These are phyloP conservation scores for Heterodera carotae DNA, from an alignment of 1,140 invertebrate genomes.

Conservation along the genomic window DNA sequence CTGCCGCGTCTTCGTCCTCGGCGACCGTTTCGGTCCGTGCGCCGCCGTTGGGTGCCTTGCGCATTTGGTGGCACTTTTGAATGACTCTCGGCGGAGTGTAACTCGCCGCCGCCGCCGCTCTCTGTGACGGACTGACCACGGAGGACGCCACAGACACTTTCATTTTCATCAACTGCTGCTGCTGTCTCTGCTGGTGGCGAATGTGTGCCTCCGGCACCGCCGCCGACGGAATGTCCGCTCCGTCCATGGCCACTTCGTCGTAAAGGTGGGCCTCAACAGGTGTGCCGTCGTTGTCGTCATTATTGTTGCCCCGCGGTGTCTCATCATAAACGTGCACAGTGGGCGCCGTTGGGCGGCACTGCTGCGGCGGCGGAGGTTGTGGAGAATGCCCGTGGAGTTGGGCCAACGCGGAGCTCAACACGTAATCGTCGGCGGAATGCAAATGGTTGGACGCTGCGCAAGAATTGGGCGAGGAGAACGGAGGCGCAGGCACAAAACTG, in stretches of 20 bases:
- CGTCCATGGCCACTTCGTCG: slow-evolving; percentile 41
- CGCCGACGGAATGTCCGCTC: background rate
- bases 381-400: slow-evolving; percentile 3
- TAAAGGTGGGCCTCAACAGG: slow-evolving; percentile 24
- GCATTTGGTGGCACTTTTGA: slow-evolving; percentile 9
- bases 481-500: slow-evolving; percentile 2
- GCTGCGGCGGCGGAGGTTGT: too few relatives aligned
- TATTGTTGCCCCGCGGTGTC: slow-evolving; percentile 20
- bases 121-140: slow-evolving; percentile 13
- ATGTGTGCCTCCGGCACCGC: background rate
- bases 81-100: slow-evolving; percentile 22
- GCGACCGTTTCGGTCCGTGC: background rate
- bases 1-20: slow-evolving; percentile 17
- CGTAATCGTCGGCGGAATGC: slow-evolving; percentile 25
- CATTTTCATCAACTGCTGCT: background rate
- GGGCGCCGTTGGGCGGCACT: background rate
- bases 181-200: background rate
- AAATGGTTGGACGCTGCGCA: slow-evolving; percentile 41
- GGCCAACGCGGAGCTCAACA: slow-evolving; percentile 27
- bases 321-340: slow-evolving; percentile 45
- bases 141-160: background rate
- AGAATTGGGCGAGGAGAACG: slow-evolving; percentile 20
- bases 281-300: too few relatives aligned
- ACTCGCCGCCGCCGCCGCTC: slow-evolving; percentile 14
- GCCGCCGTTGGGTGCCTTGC: background rate